Evolutionary conservation across 2,888 invertebrate genomes (phyloP).

Genomic region (Apodemia mormo): DNA sequence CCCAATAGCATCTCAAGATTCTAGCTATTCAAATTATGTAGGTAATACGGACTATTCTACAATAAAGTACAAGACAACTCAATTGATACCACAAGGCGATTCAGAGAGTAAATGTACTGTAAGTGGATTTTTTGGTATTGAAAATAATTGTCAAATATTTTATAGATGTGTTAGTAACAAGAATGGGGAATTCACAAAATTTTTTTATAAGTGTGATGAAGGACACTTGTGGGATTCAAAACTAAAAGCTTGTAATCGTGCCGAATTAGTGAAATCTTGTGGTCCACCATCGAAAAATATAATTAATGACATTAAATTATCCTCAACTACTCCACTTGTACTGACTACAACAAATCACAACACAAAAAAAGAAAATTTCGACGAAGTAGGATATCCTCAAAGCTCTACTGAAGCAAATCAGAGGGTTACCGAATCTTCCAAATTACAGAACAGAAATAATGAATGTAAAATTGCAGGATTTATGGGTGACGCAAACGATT

Average conservation of each 20-base stretch:
- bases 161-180: constrained; percentile 84
- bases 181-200: constrained; percentile 68
- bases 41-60: constrained; percentile 4
- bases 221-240: constrained; percentile 83
- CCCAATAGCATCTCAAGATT: background rate
- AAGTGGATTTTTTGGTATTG: constrained; percentile 83
- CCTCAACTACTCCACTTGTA: constrained; percentile 33
- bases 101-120: constrained; percentile 41
- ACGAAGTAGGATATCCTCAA: constrained; percentile 38
- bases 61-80: constrained; percentile 25
- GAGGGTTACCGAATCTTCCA: background rate
- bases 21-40: background rate
- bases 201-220: constrained; percentile 81
- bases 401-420: constrained; percentile 28
- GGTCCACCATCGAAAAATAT: constrained; percentile 25
- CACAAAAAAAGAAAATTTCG: constrained; percentile 27
- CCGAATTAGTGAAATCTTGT: constrained; percentile 64
- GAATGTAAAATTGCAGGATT: constrained; percentile 35
- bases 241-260: constrained; percentile 82
- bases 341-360: constrained; percentile 34
- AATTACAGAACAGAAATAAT: constrained; percentile 25
- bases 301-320: constrained; percentile 25
- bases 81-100: constrained; percentile 23
- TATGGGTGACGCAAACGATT: constrained; percentile 32
- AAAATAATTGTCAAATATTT: constrained; percentile 84